A percentile compares a stretch with the other conserved stretches of the same genome.
Conservation (phyloP, 23 tunicate genomes). For the Trididemnum miniatum region DNA sequence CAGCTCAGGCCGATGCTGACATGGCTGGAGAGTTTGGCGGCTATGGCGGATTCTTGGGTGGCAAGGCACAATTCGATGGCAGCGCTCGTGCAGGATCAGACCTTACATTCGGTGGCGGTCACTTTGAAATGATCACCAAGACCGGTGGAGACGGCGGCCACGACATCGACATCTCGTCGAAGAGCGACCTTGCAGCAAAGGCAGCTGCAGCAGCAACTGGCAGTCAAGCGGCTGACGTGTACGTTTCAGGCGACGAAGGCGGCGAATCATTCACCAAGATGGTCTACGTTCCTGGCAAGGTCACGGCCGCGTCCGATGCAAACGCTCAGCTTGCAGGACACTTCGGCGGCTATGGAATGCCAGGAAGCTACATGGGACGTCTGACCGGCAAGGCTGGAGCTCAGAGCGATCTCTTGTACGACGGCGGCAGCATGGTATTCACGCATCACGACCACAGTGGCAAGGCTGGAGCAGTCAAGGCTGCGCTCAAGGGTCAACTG, state of each 20-base stretch:
- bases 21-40: constrained; percentile 2
- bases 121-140: constrained; percentile 18
- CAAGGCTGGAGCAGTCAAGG: neutral
- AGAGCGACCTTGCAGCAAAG: constrained; percentile 6
- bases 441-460: constrained; percentile 5
- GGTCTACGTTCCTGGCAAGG: constrained; percentile 13
- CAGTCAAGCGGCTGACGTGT: constrained; percentile 14
- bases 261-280: neutral
- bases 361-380: neutral
- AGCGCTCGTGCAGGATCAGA: neutral
- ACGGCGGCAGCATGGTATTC: neutral
- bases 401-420: constrained; percentile 8
- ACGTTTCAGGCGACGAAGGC: neutral
- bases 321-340: constrained; percentile 1
- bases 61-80: constrained; percentile 6
- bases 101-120: neutral
- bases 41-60: constrained; percentile 4
- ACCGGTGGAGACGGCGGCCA: constrained; percentile 1
- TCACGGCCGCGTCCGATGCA: constrained; percentile 1
- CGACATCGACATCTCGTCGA: neutral
- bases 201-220: constrained; percentile 20
- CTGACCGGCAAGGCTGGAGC: constrained; percentile 8
- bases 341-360: constrained; percentile 3
- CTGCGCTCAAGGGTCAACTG: constrained; percentile 7
- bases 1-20: neutral